Evolutionary conservation across 2,888 invertebrate species (phyloP), one percentile per base, ranked within the genome.

Genomic region (Junonia oenone): DNA sequence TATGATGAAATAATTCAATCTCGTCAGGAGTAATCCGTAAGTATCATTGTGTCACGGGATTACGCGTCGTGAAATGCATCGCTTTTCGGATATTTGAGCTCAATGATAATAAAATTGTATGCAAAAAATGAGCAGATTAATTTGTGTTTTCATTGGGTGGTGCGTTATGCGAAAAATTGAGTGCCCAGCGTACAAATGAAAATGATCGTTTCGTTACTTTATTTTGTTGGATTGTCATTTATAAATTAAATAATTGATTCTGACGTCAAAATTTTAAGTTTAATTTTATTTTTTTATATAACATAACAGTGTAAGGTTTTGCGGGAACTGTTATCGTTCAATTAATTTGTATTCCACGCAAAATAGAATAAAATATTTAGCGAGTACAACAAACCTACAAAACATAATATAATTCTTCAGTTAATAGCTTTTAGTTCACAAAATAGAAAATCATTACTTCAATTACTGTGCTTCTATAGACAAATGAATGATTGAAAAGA

Each of bases 61-160:
- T 84, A 82, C 75, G 73, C 62, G 67, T 71, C 68, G 69, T 61
- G 76, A 78, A 83, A 80, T 78, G 83, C 81, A 76, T 75, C 74
- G 75, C 75, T 68, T 72, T n/a, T 76, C 79, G 78, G 86, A 84
- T 84, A 86, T 85, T 83, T 82, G 80, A 67, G 73, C 76, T 75
- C 83, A 85, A 81, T 89, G 72, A 89, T 88, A 51, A 87, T 86
- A 83, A 89, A 89, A 85, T 88, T 86, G 82, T 77, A 82, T 81
- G 79, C 81, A 84, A 90, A 88, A 89, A 89, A 89, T 90, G 85
- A 89, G 86, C 75, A 88, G 89, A 90, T 90, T 90, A 90, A 90
- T 88, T 89, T 88, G 79, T 81, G 74, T 86, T 87, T 88, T 81
- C 87, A 87, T 88, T 81, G 86, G 81, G 74, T 71, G 78, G 83